Evolutionary conservation across 2,113 vertebrate species (phyloP), one percentile per base, ranked within the genome.

Genomic region (Pterocles burchelli): DNA sequence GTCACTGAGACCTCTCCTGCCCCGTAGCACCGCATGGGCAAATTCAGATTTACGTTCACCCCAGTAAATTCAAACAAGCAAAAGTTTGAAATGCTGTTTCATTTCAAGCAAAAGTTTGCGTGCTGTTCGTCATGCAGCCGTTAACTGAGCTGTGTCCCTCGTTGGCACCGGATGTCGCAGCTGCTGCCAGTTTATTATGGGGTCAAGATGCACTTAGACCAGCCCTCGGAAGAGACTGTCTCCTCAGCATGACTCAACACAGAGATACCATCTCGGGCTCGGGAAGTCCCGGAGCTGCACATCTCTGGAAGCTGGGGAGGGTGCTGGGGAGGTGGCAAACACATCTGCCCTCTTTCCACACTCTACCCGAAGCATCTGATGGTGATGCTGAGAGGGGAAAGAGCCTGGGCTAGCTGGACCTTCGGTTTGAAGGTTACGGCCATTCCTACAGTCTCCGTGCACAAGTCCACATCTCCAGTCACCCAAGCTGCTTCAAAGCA

Each of bases 401-500:
- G 66, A 83, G n/a, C 49, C 55, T 48, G 55, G 34, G 55, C 68
- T 36, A 38, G 48, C 54, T 33, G 68, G 24, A 55, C 52, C 66
- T 57, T 51, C 61, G 38, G 14, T 13, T 36, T 68, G 36, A 48
- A 45, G 33, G 36, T 41, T 43, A 6, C 5, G 14, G 68, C n/a
- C 11, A 13, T 41, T 61, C 78, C 46, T 34, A 36, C 41, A n/a
- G 45, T 16, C n/a, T 75, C 62, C 28, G 84, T 48, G 25, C 62
- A 49, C 7, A 0, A 31, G 10, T 54, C 66, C 45, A 13, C 1
- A 1, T 49, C 63, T 71, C 80, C 33, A 16, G 1, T 28, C n/a
- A 85, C 70, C 34, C 57, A 58, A 6, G n/a, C 18, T 63, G 31
- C 24, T 85, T 52, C 24, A 36, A 21, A 78, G 61, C 21, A 24